These are phyloP conservation scores for Echinometra lucunter DNA, from an alignment of 53 echinoderm and acorn worm genomes.

Conservation along the genomic window DNA sequence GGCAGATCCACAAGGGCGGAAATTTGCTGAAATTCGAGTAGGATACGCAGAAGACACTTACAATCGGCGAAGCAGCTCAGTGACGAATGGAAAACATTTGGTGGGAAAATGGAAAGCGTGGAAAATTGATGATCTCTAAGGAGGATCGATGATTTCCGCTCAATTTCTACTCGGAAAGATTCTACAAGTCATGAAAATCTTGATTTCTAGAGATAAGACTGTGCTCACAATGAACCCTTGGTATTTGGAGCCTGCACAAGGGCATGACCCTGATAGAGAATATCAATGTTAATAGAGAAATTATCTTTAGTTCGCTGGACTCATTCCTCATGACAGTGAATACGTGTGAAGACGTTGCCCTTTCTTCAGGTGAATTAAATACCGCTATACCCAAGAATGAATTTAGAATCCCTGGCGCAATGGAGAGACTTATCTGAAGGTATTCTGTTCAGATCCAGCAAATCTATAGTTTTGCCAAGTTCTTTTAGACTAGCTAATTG, in stretches of 20 bases:
- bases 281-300: not conserved
- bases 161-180: slow-evolving; percentile 53
- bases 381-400: not conserved
- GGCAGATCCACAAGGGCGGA: slow-evolving; percentile 65
- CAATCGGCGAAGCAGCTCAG: slow-evolving; percentile 46
- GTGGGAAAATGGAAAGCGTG: slow-evolving; percentile 46
- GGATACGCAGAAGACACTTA: slow-evolving; percentile 67
- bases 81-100: slow-evolving; percentile 67
- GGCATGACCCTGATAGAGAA: not conserved
- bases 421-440: not conserved
- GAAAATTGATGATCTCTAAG: slow-evolving; percentile 58
- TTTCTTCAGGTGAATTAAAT: not conserved
- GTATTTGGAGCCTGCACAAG: not conserved
- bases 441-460: not conserved
- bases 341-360: not conserved
- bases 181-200: slow-evolving; percentile 58
- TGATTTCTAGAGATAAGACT: slow-evolving; percentile 33
- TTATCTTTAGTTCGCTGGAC: not conserved
- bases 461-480: not conserved
- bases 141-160: slow-evolving; percentile 63
- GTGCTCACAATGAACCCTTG: slow-evolving; percentile 27
- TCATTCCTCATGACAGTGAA: not conserved
- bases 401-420: not conserved
- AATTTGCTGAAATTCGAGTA: slow-evolving; percentile 68
- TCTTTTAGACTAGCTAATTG: not conserved